phyloP scores from a whole-genome alignment of 2,797 vertebrate genomes.

The Neosilurus mollespiculum region DNA sequence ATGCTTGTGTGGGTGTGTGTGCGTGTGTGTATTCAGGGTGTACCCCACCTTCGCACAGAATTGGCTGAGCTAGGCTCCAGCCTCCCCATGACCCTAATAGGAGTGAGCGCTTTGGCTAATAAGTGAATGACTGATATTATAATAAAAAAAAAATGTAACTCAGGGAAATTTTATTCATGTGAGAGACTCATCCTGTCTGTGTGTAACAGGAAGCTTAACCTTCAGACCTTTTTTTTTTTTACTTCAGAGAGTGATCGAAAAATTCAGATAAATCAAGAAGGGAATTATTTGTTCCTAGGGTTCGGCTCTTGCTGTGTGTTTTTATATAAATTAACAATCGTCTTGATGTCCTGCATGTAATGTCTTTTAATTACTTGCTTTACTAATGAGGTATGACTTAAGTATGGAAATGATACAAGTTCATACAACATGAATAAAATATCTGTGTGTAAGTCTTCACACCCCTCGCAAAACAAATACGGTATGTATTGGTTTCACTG shows the following conservation, averaged over 20 bases:
- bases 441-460: neutral
- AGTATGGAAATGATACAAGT: neutral
- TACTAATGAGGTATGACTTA: slow-evolving; percentile 1
- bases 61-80: too few relatives aligned
- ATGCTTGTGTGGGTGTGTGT: too few relatives aligned
- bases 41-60: too few relatives aligned
- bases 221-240: slow-evolving; percentile 5
- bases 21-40: too few relatives aligned
- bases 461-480: neutral
- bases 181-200: neutral
- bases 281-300: slow-evolving; percentile 21
- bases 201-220: neutral
- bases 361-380: slow-evolving; percentile 32
- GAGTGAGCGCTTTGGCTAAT: too few relatives aligned
- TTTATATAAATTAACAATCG: slow-evolving; percentile 23
- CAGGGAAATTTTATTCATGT: slow-evolving; percentile 35
- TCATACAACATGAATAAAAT: slow-evolving; percentile 7
- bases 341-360: slow-evolving; percentile 19
- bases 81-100: too few relatives aligned
- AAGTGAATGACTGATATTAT: too few relatives aligned
- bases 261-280: slow-evolving; percentile 30
- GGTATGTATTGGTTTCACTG: neutral
- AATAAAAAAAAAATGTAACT: slow-evolving; percentile 13
- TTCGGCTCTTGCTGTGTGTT: slow-evolving; percentile 5
- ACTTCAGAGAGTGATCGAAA: neutral